These are phyloP conservation scores for Hoplias malabaricus DNA, from an alignment of 2,113 vertebrate species.

Conservation along the genomic window DNA sequence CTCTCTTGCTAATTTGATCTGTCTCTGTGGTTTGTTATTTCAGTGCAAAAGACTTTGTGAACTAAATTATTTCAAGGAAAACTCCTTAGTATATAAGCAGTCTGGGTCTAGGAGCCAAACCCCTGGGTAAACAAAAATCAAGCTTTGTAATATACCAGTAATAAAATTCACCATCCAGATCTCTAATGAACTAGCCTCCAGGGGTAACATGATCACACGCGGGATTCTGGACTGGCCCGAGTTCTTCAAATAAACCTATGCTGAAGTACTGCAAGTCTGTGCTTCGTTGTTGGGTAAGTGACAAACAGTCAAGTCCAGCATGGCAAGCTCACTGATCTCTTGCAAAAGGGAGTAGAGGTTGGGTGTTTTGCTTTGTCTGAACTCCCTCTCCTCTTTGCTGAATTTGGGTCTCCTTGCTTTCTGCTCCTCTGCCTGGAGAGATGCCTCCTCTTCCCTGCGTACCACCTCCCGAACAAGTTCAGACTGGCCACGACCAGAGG, in stretches of 20 bases:
- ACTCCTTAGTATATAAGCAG: neutral
- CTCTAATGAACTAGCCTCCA: neutral
- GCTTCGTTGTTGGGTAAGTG: constrained; percentile 23
- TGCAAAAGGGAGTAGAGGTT: constrained; percentile 88
- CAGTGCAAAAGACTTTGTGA: constrained; percentile 13
- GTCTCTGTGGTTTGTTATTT: neutral
- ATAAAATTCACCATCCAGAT: neutral
- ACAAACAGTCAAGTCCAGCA: constrained; percentile 70
- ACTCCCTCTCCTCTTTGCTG: constrained; percentile 78
- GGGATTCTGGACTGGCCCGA: neutral
- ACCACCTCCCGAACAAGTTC: constrained; percentile 86
- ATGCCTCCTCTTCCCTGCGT: constrained; percentile 77
- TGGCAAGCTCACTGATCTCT: constrained; percentile 86
- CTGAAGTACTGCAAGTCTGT: constrained; percentile 15
- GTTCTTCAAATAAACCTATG: constrained; percentile 26
- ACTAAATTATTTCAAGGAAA: neutral
- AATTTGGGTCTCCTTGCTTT: constrained; percentile 52
- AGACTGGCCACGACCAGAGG: constrained; percentile 50
- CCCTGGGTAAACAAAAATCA: neutral
- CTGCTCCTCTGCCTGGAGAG: constrained; percentile 72
- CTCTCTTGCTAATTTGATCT: neutral
- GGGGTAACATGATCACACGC: neutral
- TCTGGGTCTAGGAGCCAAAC: neutral
- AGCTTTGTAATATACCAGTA: neutral
- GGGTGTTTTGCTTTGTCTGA: constrained; percentile 79